Conservation (phyloP, 2,113 vertebrate species). For the Asarcornis scutulata region DNA sequence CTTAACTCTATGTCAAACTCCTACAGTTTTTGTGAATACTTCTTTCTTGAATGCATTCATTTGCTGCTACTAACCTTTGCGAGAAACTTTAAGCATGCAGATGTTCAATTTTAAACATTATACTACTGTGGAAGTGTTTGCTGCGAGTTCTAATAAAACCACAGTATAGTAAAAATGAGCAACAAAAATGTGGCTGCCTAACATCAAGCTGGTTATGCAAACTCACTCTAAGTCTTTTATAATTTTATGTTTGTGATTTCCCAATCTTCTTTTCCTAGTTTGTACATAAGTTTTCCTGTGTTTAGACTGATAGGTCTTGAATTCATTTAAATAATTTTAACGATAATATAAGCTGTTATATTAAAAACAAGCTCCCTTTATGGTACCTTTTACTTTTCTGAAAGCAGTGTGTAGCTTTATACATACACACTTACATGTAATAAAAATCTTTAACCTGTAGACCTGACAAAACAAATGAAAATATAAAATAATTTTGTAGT, state of each 20-base stretch:
- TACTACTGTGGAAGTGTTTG: constrained; percentile 25
- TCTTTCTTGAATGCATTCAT: constrained; percentile 70
- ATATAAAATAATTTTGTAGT: background rate
- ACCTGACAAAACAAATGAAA: background rate
- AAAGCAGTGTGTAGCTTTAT: background rate
- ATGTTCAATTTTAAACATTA: constrained; percentile 32
- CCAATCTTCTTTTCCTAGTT: constrained; percentile 46
- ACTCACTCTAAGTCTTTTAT: constrained; percentile 72
- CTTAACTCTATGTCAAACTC: constrained; percentile 70
- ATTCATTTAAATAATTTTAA: background rate
- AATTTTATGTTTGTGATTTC: constrained; percentile 83
- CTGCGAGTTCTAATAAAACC: constrained; percentile 53
- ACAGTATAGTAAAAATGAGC: constrained; percentile 27
- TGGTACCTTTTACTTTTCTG: background rate
- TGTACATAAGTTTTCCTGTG: background rate
- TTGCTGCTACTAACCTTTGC: constrained; percentile 77
- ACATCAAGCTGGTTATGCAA: constrained; percentile 76
- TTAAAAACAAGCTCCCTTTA: background rate
- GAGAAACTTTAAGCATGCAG: constrained; percentile 74
- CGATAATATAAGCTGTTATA: background rate
- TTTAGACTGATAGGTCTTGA: background rate
- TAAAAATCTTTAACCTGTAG: background rate
- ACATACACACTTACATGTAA: background rate
- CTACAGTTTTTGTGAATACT: constrained; percentile 64
- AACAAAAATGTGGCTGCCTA: constrained; percentile 69